Evolutionary conservation across 2,888 invertebrate genomes (phyloP).

Genomic region (Hedychridium roseum): DNA sequence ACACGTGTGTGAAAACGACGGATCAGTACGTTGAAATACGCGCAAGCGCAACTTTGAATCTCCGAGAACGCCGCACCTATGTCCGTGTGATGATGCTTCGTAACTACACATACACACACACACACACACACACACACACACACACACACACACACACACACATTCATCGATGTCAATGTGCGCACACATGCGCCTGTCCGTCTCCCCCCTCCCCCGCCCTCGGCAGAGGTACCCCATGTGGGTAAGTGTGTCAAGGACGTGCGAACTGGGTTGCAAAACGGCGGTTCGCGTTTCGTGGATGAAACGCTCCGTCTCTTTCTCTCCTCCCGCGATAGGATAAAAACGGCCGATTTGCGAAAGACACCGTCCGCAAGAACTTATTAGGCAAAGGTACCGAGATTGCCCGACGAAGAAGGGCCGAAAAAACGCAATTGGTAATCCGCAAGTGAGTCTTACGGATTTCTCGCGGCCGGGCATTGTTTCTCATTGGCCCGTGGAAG

Average conservation of each 20-base stretch:
- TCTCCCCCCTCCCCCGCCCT: conserved; percentile 25
- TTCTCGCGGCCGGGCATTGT: too few species aligned
- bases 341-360: conserved; percentile 12
- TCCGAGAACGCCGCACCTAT: neutral
- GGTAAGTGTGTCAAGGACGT: conserved; percentile 65
- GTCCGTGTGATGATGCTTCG: conserved; percentile 10
- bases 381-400: too few species aligned
- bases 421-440: conserved; percentile 19
- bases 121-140: conserved; percentile 1
- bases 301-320: conserved; percentile 34
- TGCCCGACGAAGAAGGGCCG: conserved; percentile 25
- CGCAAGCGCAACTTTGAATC: conserved; percentile 23
- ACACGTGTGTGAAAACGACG: conserved; percentile 15
- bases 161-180: conserved; percentile 15
- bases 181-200: conserved; percentile 24
- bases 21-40: conserved; percentile 10
- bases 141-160: conserved; percentile 3
- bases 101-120: conserved; percentile 3
- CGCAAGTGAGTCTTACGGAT: too few species aligned
- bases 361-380: too few species aligned
- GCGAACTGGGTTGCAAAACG: conserved; percentile 61
- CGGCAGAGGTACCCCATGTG: conserved; percentile 55
- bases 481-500: too few species aligned
- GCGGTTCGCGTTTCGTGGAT: conserved; percentile 49
- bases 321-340: conserved; percentile 3